A percentile compares a stretch with the other conserved stretches of the same genome.
phyloP scores from a whole-genome alignment of 2,113 vertebrate species.

The Scopus umbretta region DNA sequence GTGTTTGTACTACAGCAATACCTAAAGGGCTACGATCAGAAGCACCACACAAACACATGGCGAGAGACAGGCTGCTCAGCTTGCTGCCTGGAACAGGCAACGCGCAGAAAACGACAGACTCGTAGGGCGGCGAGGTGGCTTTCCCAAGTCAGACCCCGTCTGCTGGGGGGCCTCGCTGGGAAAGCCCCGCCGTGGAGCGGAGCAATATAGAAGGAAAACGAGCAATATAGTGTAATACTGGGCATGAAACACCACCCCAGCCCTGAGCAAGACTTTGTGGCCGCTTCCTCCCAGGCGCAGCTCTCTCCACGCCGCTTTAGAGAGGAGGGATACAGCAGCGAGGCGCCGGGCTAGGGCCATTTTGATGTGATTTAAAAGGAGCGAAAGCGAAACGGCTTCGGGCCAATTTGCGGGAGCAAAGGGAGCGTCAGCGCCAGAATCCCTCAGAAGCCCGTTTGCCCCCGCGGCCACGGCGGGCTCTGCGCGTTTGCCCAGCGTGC shows the following conservation, averaged over 20 bases:
- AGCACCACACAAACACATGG: not conserved
- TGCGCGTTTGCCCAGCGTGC: not conserved
- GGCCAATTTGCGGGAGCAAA: not conserved
- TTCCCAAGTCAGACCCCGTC: not conserved
- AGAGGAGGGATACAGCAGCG: too few relatives aligned
- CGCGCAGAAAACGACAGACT: not conserved
- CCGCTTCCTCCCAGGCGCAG: not conserved
- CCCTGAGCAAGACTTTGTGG: not conserved
- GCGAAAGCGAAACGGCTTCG: not conserved
- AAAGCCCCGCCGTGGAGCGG: not conserved
- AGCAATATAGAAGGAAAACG: not conserved
- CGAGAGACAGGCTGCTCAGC: not conserved
- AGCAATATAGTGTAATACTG: fast-evolving
- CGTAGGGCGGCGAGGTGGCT: fast-evolving
- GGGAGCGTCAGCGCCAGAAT: not conserved
- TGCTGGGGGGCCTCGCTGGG: not conserved
- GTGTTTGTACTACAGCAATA: not conserved
- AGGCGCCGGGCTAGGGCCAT: not conserved
- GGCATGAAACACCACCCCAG: not conserved
- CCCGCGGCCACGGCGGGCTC: not conserved
- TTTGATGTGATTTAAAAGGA: not conserved
- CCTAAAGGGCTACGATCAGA: not conserved
- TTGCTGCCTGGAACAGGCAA: not conserved
- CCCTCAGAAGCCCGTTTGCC: not conserved
- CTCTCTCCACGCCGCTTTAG: not conserved